Percentiles rank a stretch among this genome's conserved stretches.
phyloP scores from a whole-genome alignment of 2,797 vertebrate species.

The Propithecus deckenii region DNA sequence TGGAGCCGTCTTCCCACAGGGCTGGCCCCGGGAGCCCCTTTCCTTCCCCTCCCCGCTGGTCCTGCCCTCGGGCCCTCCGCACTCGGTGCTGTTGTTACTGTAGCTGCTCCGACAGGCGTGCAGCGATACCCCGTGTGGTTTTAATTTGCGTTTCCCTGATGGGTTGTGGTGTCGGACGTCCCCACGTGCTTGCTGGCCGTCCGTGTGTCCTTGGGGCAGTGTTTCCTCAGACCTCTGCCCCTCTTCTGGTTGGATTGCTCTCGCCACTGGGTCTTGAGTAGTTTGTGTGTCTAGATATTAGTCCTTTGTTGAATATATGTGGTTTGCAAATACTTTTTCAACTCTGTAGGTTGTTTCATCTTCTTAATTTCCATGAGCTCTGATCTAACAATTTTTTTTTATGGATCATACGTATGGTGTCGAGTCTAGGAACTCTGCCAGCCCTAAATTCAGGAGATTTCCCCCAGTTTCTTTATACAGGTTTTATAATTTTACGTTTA shows the following conservation, averaged over 20 bases:
- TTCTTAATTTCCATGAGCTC: background rate
- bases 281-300: background rate
- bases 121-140: background rate
- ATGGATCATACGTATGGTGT: background rate
- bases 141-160: background rate
- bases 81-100: accelerated
- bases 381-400: background rate
- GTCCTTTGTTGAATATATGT: background rate
- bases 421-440: background rate
- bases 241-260: background rate
- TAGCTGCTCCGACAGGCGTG: accelerated
- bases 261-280: background rate
- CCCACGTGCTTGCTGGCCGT: background rate
- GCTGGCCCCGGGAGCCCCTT: background rate
- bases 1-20: background rate
- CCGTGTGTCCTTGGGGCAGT: background rate
- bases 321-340: background rate
- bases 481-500: background rate
- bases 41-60: background rate
- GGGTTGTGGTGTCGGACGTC: accelerated
- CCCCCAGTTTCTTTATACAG: background rate
- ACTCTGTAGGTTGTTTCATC: background rate
- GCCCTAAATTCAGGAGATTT: background rate
- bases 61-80: background rate
- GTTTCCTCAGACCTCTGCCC: background rate